Percentiles rank a stretch among this genome's conserved stretches.
Evolutionary conservation across 2,113 vertebrate genomes (phyloP).

Genomic region (Platichthys stellatus): DNA sequence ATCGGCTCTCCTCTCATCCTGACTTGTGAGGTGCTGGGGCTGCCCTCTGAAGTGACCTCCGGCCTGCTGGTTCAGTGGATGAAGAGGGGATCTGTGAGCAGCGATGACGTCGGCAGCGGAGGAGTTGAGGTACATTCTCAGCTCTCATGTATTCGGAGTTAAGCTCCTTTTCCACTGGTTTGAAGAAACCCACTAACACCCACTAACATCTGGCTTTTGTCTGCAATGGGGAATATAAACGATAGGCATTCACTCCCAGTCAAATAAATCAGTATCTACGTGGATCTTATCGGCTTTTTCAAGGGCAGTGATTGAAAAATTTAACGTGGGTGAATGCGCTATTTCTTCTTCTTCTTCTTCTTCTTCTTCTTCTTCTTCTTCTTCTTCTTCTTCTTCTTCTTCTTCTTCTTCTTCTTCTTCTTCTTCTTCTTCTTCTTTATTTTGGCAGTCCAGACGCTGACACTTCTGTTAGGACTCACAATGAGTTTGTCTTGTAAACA

Average conservation of each 20-base stretch:
- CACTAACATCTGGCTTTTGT: neutral
- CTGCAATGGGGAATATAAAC: no score
- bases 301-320: neutral
- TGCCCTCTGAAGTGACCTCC: constrained; percentile 70
- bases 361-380: no score
- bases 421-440: no score
- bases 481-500: no score
- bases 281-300: no score
- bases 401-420: no score
- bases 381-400: no score
- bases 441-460: no score
- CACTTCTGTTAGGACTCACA: no score
- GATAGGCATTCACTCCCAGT: neutral
- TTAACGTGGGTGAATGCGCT: no score
- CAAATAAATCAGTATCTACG: neutral
- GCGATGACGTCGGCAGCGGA: constrained; percentile 21
- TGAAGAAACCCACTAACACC: neutral
- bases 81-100: constrained; percentile 67
- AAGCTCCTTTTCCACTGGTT: neutral
- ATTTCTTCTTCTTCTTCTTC: no score
- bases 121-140: constrained; percentile 73
- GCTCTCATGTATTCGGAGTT: neutral
- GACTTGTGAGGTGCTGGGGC: constrained; percentile 83
- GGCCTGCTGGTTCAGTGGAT: constrained; percentile 82
- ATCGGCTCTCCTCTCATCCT: constrained; percentile 81